Base-by-base conservation (phyloP, 2,113 vertebrate genomes). In the Microcebus ravelobensis region DNA sequence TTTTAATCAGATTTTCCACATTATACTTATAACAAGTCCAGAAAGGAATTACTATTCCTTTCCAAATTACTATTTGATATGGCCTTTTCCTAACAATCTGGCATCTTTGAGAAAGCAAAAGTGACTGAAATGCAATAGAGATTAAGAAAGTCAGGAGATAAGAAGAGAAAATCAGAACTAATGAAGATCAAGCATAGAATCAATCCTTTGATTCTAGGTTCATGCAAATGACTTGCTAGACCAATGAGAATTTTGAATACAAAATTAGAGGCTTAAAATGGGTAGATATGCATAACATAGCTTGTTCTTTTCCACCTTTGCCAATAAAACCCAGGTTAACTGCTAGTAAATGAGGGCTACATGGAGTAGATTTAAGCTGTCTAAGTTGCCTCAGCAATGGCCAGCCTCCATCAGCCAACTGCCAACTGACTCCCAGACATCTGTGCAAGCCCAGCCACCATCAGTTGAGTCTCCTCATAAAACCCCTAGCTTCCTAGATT, bases 191-290 rank as follows among this genome's bases (percentile, higher is more conserved):
- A 86, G 71, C 29, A 61, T 10, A 59, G 25, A 57, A 20, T 76
- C 34, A 55, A 73, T 0, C 10, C 14, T 27, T 73, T 65, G 55
- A 90, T 29, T 67, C 65, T 68, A 90, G 36, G 31, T 15, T 70
- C 13, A 79, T 61, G 39, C 25, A 84, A 63, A 84, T 52, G 31
- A 88, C 57, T n/a, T 61, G 8, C 8, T 42, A 89, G 11, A 42
- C 31, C 79, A 90, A 36, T 63, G n/a, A 85, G 12, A 90, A 55
- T 36, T 92, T 71, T 90, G 77, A 83, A 96, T 39, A 89, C 68
- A 84, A 12, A 77, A 7, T 20, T 31, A 70, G 29, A 55, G 1
- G 1, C 21, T 90, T 93, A 65, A 85, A 90, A 20, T 48, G 3
- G 39, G 31, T 34, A 7, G 71, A 27, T 52, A 6, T 80, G 23